Evolutionary conservation across 2,888 invertebrate genomes (phyloP), one percentile per base, ranked within the genome.

Genomic region (Eupithecia subumbrata): DNA sequence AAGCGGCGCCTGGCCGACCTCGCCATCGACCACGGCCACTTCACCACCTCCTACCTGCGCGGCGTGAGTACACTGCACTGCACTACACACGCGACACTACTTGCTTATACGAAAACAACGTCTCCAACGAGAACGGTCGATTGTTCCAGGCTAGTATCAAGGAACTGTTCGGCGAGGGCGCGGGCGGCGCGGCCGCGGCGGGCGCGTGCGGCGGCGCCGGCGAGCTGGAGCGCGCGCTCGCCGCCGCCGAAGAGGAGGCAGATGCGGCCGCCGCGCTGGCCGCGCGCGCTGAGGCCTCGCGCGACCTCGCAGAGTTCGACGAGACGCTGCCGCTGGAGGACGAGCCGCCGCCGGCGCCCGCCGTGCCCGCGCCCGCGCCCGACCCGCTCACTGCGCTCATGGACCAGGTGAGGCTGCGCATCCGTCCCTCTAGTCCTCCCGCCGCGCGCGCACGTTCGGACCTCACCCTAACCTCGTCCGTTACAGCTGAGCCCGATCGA

Each of bases 11-110:
- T 99, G 43, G 99, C 99, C 72, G 98, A 99, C 92, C 96, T 99
- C 88, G 99, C 99, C 69, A 99, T 99, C 87, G 99, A 99, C 94
- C 99, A 98, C 82, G 99, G 99, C 12, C 99, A 99, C 94, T 99
- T 99, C 91, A 99, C 99, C 43, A 99, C 99, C 18, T 98, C 98
- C 0, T 99, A 98, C 92, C 98, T 99, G 94, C 98, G 98, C 89
- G 97, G 87, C 82, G 92, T 91, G 52, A 82, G 56, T 56, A 56
- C 48, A 7, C 48, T 5, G 0, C 45, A 5, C 30, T 30, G 30
- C 30, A n/a, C 30, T 30, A 3, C 30, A 30, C 30, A 30, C 30
- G 30, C 30, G 40, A 1, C 40, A 9, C 40, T 40, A 40, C 40
- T 40, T 40, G 40, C n/a, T n/a, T n/a, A n/a, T n/a, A n/a, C n/a